A percentile compares a stretch with the other conserved stretches of the same genome.
These are phyloP conservation scores for Bombylius major DNA, from an alignment of 2,888 invertebrate genomes.

Conservation along the genomic window DNA sequence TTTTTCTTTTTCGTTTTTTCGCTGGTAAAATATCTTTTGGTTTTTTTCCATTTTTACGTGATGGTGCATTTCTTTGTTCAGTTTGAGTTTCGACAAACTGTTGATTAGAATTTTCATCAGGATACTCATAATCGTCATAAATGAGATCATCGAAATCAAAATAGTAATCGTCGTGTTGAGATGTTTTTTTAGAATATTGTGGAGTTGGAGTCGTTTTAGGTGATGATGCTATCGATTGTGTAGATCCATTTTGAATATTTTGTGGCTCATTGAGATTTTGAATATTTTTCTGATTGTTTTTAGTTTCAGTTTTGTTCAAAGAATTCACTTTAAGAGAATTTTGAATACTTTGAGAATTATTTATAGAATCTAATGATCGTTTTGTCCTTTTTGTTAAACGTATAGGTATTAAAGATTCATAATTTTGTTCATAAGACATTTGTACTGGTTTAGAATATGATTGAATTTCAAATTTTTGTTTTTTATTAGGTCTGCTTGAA, in stretches of 20 bases:
- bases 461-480: no score
- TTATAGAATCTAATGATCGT: background rate
- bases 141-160: conserved; percentile 2
- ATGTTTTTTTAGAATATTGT: background rate
- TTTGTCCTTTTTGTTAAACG: background rate
- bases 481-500: no score
- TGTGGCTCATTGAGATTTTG: no score
- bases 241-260: no score
- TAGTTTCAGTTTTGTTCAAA: no score
- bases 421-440: background rate
- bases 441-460: no score
- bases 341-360: no score
- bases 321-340: no score
- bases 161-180: conserved; percentile 1
- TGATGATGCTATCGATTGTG: no score
- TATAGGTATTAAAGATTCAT: background rate
- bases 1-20: background rate
- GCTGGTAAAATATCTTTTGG: background rate
- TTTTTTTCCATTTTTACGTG: background rate
- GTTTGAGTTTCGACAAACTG: background rate
- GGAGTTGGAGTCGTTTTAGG: no score
- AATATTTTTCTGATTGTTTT: no score
- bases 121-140: background rate
- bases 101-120: background rate
- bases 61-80: background rate